phyloP scores from a whole-genome alignment of 2,113 vertebrate genomes.

The Oophaga pumilio region DNA sequence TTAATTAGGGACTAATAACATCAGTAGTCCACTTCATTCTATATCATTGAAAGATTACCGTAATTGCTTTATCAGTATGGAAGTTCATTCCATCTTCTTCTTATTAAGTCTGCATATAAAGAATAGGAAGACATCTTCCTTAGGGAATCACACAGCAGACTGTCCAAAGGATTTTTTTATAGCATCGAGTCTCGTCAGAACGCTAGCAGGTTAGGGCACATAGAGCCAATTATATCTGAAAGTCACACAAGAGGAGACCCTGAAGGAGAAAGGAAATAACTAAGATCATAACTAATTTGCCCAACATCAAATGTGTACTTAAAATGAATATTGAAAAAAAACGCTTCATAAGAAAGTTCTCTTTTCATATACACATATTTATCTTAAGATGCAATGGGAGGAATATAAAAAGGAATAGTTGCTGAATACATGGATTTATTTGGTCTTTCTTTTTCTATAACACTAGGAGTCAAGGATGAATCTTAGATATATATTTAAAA shows the following conservation, averaged over 20 bases:
- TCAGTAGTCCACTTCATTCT: background rate
- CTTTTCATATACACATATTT: background rate
- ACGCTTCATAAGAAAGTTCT: background rate
- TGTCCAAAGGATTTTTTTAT: slow-evolving; percentile 43
- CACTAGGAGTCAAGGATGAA: too few relatives aligned
- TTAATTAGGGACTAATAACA: background rate
- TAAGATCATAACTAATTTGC: slow-evolving; percentile 55
- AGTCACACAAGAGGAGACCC: slow-evolving; percentile 56
- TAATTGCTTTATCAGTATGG: background rate
- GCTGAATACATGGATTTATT: too few relatives aligned
- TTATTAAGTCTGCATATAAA: slow-evolving; percentile 17
- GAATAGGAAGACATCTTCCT: slow-evolving; percentile 18
- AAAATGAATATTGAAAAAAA: background rate
- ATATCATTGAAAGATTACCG: background rate
- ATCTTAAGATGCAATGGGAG: background rate
- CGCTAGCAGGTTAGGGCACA: slow-evolving; percentile 37
- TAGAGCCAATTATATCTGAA: slow-evolving; percentile 56
- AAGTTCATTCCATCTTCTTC: background rate
- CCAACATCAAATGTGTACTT: slow-evolving; percentile 45
- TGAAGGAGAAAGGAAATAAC: slow-evolving; percentile 47
- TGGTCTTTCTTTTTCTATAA: too few relatives aligned
- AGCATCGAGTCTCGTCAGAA: slow-evolving; percentile 27
- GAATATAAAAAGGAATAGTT: background rate
- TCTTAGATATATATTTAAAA: background rate
- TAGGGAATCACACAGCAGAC: slow-evolving; percentile 28